Base-by-base conservation (phyloP, 2,888 invertebrate species). In the Crocallis elinguaria region DNA sequence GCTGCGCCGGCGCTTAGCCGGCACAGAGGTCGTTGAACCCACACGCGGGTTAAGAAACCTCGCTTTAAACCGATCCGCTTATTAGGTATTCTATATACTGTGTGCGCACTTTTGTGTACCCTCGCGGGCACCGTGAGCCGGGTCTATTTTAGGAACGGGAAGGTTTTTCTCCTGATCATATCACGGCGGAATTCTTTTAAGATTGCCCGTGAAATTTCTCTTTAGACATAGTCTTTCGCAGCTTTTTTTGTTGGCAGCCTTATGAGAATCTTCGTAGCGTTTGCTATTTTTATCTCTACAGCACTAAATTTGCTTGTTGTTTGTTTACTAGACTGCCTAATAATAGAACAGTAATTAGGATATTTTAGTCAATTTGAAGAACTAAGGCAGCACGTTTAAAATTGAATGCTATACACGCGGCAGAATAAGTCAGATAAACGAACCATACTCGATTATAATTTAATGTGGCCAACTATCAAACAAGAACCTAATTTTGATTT, bases 31-130 rank as follows among this genome's bases (percentile, higher is more conserved):
- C 84, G 69, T 59, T 79, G 87, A 87, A 82, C 88, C 71, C 65
- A 52, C 60, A 53, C 77, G 71, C 82, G 83, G 86, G 86, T 85
- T 84, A 82, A 83, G 79, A 81, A 80, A 82, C 82, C 82, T 82
- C 84, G 84, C 86, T 85, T 86, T 88, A 85, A 88, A 86, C 82
- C 81, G 82, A 87, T 85, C 84, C 77, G 80, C 85, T 84, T 87
- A 86, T 87, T 86, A 88, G 83, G 85, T 80, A 86, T 84, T 85
- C 82, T 81, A 75, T 53, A 80, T 76, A 76, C 78, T 79, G 71
- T 64, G 62, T 61, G 61, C 60, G 44, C 61, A 68, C 62, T 70
- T 62, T 62, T 66, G 61, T 66, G 63, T 62, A 54, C 55, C 50
- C 57, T 52, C 43, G 49, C 55, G 49, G 58, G 62, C 56, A 52